Percentiles rank a stretch among this genome's conserved stretches.
phyloP scores from a whole-genome alignment of 2,888 invertebrate species.

The Scrobipalpa atriplicella region DNA sequence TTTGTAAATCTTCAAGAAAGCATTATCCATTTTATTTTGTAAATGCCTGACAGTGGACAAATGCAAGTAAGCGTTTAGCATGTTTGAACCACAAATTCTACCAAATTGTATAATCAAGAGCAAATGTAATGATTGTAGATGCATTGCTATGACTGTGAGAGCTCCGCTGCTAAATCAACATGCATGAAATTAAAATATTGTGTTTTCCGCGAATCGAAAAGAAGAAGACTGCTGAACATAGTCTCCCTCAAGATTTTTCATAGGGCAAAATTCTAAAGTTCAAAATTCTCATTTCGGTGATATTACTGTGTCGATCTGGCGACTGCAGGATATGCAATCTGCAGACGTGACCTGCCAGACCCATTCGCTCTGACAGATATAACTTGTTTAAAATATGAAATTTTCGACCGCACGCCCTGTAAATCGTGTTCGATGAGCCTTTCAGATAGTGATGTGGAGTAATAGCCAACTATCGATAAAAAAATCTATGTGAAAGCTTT shows the following conservation, averaged over 20 bases:
- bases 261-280: not conserved
- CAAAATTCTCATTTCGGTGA: not conserved
- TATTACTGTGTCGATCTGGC: not conserved
- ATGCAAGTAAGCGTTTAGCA: no score
- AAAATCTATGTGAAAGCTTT: not conserved
- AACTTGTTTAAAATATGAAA: conserved; percentile 11
- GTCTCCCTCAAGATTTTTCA: not conserved
- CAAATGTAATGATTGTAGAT: no score
- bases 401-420: conserved; percentile 3
- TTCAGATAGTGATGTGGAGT: not conserved
- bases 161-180: no score
- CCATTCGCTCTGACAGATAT: not conserved
- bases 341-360: conserved; percentile 7
- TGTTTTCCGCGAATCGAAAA: no score
- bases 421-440: not conserved
- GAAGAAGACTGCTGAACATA: no score
- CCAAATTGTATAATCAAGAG: no score
- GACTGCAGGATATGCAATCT: not conserved
- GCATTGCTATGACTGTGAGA: no score
- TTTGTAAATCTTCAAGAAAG: no score
- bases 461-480: not conserved
- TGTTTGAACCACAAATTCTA: no score
- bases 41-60: no score
- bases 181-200: no score
- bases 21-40: no score